Evolutionary conservation across 2,113 vertebrate genomes (phyloP).

Genomic region (Ploceus nigricollis): DNA sequence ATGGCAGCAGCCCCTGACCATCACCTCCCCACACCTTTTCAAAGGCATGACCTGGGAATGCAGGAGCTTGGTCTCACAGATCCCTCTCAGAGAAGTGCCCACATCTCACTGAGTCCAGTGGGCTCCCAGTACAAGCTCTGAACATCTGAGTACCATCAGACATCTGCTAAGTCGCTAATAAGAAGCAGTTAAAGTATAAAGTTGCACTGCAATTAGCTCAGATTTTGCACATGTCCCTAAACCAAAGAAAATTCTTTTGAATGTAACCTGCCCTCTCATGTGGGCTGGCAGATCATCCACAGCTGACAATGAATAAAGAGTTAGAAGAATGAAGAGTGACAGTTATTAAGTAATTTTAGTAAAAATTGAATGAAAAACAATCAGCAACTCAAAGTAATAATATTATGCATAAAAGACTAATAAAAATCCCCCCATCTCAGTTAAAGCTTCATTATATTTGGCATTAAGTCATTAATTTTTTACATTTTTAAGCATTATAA

Average conservation of each 20-base stretch:
- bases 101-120: fast-evolving
- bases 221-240: constrained; percentile 26
- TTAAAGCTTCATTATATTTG: background rate
- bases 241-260: constrained; percentile 30
- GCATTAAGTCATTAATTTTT: background rate
- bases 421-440: background rate
- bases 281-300: constrained; percentile 20
- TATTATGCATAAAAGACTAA: background rate
- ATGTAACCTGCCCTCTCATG: constrained; percentile 47
- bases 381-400: background rate
- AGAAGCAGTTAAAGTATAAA: constrained; percentile 38
- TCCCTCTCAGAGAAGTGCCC: background rate
- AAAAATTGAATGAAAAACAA: background rate
- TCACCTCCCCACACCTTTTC: background rate
- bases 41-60: background rate
- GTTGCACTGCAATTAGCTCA: constrained; percentile 46
- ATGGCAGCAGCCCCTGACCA: background rate
- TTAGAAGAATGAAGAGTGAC: constrained; percentile 19
- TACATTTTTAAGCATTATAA: background rate
- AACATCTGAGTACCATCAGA: background rate
- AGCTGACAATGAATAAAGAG: constrained; percentile 25
- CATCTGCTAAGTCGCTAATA: background rate
- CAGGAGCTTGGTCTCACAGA: background rate
- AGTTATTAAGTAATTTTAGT: constrained; percentile 24
- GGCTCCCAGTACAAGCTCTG: background rate